Percentiles rank a stretch among this genome's conserved stretches.
These are phyloP conservation scores for Pangasius mekongensis DNA, from an alignment of 2,797 vertebrate genomes.

Conservation along the genomic window DNA sequence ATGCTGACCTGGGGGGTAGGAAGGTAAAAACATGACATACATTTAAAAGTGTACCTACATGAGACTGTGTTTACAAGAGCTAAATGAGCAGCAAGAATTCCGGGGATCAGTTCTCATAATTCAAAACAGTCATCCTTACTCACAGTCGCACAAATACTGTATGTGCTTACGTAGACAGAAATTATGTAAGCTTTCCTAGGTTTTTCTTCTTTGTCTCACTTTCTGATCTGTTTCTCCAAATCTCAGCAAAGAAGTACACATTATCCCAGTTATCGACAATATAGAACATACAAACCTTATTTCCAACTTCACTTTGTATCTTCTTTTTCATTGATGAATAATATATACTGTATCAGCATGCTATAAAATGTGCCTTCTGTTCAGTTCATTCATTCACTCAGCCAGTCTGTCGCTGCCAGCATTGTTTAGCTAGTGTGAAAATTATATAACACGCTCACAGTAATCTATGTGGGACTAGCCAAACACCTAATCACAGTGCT, in stretches of 20 bases:
- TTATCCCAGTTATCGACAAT: background rate
- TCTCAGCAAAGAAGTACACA: background rate
- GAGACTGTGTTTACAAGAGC: conserved; percentile 8
- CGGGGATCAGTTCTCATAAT: background rate
- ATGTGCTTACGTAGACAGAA: background rate
- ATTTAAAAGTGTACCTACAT: conserved; percentile 18
- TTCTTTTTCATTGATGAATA: background rate
- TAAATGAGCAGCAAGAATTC: conserved; percentile 8
- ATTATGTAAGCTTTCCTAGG: background rate
- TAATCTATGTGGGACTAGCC: conserved; percentile 23
- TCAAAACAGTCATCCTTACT: background rate
- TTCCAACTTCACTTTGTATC: background rate
- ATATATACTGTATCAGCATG: background rate
- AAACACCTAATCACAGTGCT: conserved; percentile 38
- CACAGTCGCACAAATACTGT: background rate
- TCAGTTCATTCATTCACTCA: conserved; percentile 10
- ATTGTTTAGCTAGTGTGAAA: conserved; percentile 45
- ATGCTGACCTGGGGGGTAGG: background rate
- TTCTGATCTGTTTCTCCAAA: background rate
- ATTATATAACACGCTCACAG: conserved; percentile 49
- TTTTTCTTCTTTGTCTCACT: background rate
- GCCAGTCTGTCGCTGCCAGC: conserved; percentile 31
- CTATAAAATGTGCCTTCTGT: conserved; percentile 14
- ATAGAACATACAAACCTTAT: background rate
- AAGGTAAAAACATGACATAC: conserved; percentile 20